A percentile compares a stretch with the other conserved stretches of the same genome.
Conservation (phyloP, 2,797 vertebrate species). For the Hydrocynus forskahlii region DNA sequence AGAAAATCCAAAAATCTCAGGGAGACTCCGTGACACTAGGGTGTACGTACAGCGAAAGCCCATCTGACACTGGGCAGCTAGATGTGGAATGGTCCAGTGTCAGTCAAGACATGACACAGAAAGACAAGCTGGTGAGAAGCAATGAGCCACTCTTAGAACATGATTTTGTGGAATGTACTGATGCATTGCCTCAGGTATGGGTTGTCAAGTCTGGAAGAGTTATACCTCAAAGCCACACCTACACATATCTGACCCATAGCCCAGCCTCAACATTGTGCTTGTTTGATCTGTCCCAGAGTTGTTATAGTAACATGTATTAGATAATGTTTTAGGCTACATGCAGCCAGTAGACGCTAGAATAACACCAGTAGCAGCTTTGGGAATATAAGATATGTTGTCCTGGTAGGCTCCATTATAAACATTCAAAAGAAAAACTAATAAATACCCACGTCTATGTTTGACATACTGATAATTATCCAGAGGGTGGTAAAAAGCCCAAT, state of each 20-base stretch:
- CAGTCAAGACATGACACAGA: conserved; percentile 82
- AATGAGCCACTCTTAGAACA: too few species aligned
- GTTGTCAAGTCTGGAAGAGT: not conserved
- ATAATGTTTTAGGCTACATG: too few species aligned
- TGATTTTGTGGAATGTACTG: not conserved
- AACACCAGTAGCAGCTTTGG: too few species aligned
- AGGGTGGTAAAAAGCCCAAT: too few species aligned
- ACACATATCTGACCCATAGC: not conserved
- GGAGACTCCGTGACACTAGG: conserved; percentile 78
- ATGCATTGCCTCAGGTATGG: not conserved
- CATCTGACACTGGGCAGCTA: conserved; percentile 81
- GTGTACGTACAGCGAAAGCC: conserved; percentile 80
- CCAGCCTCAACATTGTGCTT: not conserved
- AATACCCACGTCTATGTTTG: too few species aligned
- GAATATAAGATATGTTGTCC: too few species aligned
- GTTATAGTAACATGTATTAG: too few species aligned
- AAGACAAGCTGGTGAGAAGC: conserved; percentile 83
- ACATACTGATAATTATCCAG: too few species aligned
- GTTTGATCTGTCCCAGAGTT: not conserved
- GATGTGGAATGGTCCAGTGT: conserved; percentile 90
- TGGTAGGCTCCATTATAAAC: too few species aligned
- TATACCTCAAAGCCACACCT: too few species aligned
- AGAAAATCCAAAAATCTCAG: conserved; percentile 81
- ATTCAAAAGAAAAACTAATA: too few species aligned
- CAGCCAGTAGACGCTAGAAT: too few species aligned